Evolutionary conservation across 2,888 invertebrate species (phyloP).

Genomic region (Leptinotarsa peninsularis): DNA sequence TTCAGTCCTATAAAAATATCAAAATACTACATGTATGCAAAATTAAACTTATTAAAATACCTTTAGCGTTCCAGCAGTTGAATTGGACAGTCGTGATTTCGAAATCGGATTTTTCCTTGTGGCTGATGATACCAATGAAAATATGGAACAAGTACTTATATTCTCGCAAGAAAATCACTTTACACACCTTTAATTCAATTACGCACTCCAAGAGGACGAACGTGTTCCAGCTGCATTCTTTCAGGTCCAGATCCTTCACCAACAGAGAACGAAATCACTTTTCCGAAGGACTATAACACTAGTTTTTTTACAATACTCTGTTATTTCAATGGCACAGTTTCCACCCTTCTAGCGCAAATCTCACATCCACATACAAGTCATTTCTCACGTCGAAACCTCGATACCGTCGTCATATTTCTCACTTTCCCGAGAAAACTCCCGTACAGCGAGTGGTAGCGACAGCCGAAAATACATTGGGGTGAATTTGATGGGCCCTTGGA

Average conservation of each 20-base stretch:
- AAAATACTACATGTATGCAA: no score
- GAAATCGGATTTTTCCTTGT: no score
- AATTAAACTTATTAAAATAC: no score
- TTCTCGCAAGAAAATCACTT: neutral
- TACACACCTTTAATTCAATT: neutral
- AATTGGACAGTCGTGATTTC: no score
- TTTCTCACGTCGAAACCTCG: slow-evolving; percentile 22
- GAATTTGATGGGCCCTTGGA: slow-evolving; percentile 39
- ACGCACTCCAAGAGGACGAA: neutral
- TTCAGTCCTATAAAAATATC: no score
- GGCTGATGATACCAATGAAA: no score
- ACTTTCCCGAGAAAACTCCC: slow-evolving; percentile 19
- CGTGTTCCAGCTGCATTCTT: neutral
- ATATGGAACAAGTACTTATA: no score
- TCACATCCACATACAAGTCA: slow-evolving; percentile 10
- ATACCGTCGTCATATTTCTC: slow-evolving; percentile 21
- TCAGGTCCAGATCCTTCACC: neutral
- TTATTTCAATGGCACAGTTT: neutral
- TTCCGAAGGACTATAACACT: neutral
- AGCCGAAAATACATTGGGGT: slow-evolving; percentile 46
- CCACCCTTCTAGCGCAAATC: neutral
- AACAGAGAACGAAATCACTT: neutral
- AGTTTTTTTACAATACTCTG: neutral
- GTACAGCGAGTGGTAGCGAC: slow-evolving; percentile 33
- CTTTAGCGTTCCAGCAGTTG: no score